phyloP scores from a whole-genome alignment of 2,888 invertebrate species.

The Callyntrura guangdongensis region DNA sequence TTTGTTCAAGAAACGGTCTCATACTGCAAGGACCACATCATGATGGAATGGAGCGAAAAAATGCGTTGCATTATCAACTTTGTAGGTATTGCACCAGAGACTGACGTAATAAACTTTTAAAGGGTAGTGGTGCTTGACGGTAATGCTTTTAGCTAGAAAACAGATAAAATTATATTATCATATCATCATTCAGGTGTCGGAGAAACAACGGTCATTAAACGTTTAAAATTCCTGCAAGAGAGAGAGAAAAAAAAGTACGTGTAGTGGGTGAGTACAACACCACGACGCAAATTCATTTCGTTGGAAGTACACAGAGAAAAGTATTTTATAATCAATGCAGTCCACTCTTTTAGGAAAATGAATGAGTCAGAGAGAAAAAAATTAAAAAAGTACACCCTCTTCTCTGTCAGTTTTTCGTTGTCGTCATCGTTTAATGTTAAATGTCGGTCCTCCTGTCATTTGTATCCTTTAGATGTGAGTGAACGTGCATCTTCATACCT shows the following conservation, averaged over 20 bases:
- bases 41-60: slow-evolving; percentile 35
- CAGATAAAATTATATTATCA: slow-evolving; percentile 63
- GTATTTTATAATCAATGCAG: slow-evolving; percentile 26
- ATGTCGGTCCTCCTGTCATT: slow-evolving; percentile 23
- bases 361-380: slow-evolving; percentile 6
- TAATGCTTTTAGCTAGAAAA: slow-evolving; percentile 56
- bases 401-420: background rate
- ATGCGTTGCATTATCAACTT: slow-evolving; percentile 23
- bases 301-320: background rate
- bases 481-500: too few species aligned
- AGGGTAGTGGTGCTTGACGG: slow-evolving; percentile 4
- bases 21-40: background rate
- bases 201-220: slow-evolving; percentile 54
- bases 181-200: slow-evolving; percentile 49
- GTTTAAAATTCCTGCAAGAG: slow-evolving; percentile 71
- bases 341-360: background rate
- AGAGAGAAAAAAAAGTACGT: background rate
- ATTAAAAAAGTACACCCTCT: background rate
- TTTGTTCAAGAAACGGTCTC: background rate
- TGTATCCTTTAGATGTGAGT: too few species aligned
- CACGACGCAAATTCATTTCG: background rate
- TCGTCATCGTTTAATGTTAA: background rate
- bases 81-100: background rate
- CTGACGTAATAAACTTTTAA: background rate
- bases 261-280: too few species aligned